A percentile compares a stretch with the other conserved stretches of the same genome.
Evolutionary conservation across 2,888 invertebrate species (phyloP).

Genomic region (Tetanocera ferruginea): DNA sequence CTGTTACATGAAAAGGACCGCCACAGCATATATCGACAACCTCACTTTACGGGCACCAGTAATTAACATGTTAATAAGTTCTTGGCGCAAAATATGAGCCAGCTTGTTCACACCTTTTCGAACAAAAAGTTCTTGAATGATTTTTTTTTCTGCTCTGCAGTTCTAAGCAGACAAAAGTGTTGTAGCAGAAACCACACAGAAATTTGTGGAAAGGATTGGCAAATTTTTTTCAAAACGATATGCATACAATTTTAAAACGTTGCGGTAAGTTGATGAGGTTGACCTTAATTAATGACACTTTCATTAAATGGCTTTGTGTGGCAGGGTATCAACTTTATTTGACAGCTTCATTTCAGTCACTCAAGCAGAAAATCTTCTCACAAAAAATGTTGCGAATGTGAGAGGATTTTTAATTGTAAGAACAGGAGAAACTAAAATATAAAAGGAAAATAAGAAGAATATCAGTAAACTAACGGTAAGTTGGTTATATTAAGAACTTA

Average conservation of each 20-base stretch:
- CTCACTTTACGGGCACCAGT: conserved; percentile 31
- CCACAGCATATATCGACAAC: neutral
- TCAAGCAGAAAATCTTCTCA: too few species aligned
- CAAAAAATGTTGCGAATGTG: too few species aligned
- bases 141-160: too few species aligned
- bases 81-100: conserved; percentile 13
- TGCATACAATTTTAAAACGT: conserved; percentile 1
- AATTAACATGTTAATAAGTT: conserved; percentile 51
- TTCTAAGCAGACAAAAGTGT: too few species aligned
- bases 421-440: neutral
- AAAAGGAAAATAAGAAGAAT: neutral
- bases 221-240: too few species aligned
- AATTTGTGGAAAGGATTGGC: too few species aligned
- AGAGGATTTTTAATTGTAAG: too few species aligned
- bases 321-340: neutral
- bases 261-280: conserved; percentile 22
- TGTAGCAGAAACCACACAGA: too few species aligned
- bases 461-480: neutral
- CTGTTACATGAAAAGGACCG: conserved; percentile 4
- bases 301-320: conserved; percentile 18
- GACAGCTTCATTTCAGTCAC: neutral
- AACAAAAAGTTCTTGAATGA: neutral
- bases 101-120: conserved; percentile 32
- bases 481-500: too few species aligned
- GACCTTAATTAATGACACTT: conserved; percentile 33